Percentiles rank a stretch among this genome's conserved stretches.
Evolutionary conservation across 92 coral and sea anemone species (phyloP).

Genomic region (Meandrina meandrites): DNA sequence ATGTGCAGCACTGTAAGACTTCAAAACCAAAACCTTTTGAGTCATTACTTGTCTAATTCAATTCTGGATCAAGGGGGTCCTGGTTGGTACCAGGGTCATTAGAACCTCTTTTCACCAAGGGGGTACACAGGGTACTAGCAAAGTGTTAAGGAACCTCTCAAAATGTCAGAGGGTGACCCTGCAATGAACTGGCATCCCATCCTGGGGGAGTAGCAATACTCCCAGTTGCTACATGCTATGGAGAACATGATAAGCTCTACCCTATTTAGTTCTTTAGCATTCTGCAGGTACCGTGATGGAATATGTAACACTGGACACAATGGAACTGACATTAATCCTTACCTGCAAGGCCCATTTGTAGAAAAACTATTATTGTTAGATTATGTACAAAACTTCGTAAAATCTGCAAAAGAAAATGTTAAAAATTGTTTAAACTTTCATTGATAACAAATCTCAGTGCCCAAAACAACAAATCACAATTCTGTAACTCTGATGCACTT

Average conservation of each 20-base stretch:
- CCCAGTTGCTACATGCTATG: too few species aligned
- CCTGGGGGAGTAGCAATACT: not conserved
- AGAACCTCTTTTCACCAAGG: not conserved
- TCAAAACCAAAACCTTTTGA: too few species aligned
- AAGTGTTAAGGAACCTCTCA: not conserved
- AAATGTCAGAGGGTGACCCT: not conserved
- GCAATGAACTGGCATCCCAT: not conserved
- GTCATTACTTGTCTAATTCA: too few species aligned
- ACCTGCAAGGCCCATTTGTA: constrained; percentile 94
- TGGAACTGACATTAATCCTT: constrained; percentile 24
- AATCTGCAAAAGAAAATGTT: constrained; percentile 50
- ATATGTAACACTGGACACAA: not conserved
- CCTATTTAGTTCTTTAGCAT: too few species aligned
- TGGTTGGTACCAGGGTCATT: too few species aligned
- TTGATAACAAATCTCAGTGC: not conserved
- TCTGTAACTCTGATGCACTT: not conserved
- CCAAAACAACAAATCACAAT: not conserved
- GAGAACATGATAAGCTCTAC: too few species aligned
- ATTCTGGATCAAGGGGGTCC: too few species aligned
- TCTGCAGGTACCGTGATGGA: not conserved
- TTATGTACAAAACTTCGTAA: constrained; percentile 82
- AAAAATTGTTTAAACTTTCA: not conserved
- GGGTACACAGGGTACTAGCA: not conserved
- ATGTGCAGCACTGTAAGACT: too few species aligned
- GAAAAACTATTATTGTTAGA: constrained; percentile 72